Conservation (phyloP, 2,113 vertebrate species). For the Cygnus atratus region DNA sequence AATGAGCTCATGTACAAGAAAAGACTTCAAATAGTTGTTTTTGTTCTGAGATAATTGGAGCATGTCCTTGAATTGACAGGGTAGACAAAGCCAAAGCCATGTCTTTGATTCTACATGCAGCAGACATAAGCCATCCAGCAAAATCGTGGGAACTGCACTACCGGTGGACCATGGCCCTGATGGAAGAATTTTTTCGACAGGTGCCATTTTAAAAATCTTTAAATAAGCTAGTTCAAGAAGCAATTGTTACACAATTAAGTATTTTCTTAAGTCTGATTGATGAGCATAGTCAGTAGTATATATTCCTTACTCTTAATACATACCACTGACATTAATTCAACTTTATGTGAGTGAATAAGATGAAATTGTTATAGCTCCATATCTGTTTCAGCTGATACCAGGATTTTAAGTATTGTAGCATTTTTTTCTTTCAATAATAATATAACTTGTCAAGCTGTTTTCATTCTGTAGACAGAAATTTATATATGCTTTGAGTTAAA, state of each 20-base stretch:
- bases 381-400: conserved; percentile 44
- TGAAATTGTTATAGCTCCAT: neutral
- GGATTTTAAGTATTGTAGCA: neutral
- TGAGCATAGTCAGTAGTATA: neutral
- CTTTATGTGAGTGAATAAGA: neutral
- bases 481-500: conserved; percentile 33
- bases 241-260: neutral
- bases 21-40: conserved; percentile 29
- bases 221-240: neutral
- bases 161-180: conserved; percentile 90
- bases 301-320: conserved; percentile 2
- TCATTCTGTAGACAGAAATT: conserved; percentile 46
- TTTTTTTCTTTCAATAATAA: conserved; percentile 13
- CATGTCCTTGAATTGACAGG: conserved; percentile 80
- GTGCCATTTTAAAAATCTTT: conserved; percentile 72
- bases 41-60: conserved; percentile 57
- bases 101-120: conserved; percentile 93
- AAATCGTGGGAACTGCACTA: conserved; percentile 92
- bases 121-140: conserved; percentile 96
- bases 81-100: conserved; percentile 94
- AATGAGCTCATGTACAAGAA: conserved; percentile 9
- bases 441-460: conserved; percentile 59
- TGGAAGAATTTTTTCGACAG: conserved; percentile 98
- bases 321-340: conserved; percentile 34
- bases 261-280: conserved; percentile 3